These are phyloP conservation scores for Hemichromis elongatus DNA, from an alignment of 2,113 vertebrate genomes.

Conservation along the genomic window DNA sequence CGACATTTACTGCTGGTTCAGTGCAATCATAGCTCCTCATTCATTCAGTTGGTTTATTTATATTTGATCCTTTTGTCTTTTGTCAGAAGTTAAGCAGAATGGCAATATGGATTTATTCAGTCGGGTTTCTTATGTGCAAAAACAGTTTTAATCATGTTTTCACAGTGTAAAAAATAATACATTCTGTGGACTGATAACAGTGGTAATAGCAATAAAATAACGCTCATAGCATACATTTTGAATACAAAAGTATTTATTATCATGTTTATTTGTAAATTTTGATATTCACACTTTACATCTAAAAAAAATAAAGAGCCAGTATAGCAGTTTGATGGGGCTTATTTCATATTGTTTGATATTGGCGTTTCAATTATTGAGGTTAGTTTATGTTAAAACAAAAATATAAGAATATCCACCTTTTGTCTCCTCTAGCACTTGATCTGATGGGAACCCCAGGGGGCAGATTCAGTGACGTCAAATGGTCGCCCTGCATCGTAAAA, in stretches of 20 bases:
- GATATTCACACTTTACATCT: neutral
- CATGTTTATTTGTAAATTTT: neutral
- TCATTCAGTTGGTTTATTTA: neutral
- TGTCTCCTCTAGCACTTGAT: constrained; percentile 4
- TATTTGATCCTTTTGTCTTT: neutral
- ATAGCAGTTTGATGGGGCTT: neutral
- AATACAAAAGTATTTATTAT: neutral
- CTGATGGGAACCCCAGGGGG: neutral
- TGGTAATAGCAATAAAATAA: neutral
- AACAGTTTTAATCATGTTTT: neutral
- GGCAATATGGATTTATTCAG: neutral
- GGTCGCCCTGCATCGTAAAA: neutral
- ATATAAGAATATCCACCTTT: neutral
- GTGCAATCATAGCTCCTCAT: neutral
- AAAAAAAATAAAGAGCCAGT: neutral
- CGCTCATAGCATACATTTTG: neutral
- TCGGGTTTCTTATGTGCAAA: neutral
- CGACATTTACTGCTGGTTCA: neutral
- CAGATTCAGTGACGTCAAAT: constrained; percentile 29
- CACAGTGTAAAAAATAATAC: neutral
- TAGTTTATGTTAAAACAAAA: neutral
- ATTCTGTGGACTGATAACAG: neutral
- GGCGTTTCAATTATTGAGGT: neutral
- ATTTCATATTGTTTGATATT: neutral
- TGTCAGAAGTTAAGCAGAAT: neutral